Percentiles rank a stretch among this genome's conserved stretches.
These are phyloP conservation scores for Stenopsyche tienmushanensis DNA, from an alignment of 1,140 invertebrate genomes.

Conservation along the genomic window DNA sequence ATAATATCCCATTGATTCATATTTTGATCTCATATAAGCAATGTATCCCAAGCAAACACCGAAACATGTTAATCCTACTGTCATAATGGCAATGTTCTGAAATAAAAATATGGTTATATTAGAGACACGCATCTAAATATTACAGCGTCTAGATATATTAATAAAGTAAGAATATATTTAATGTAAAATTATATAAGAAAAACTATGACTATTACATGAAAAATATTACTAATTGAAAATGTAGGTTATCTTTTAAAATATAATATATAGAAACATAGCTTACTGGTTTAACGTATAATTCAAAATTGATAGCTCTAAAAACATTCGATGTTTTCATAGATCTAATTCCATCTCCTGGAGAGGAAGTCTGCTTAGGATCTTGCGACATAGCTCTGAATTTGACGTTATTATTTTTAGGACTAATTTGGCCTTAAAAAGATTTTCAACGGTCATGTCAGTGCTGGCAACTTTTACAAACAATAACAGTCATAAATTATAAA, in stretches of 20 bases:
- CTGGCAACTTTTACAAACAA: too few species aligned
- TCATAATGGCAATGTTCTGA: slow-evolving; percentile 81
- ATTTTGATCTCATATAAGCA: slow-evolving; percentile 75
- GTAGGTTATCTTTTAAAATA: neutral
- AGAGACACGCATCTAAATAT: neutral
- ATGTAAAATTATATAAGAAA: neutral
- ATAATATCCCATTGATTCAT: slow-evolving; percentile 76
- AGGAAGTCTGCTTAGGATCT: too few species aligned
- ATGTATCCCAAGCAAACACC: slow-evolving; percentile 74
- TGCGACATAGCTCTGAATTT: too few species aligned
- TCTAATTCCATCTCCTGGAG: slow-evolving; percentile 74
- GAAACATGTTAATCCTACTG: slow-evolving; percentile 68
- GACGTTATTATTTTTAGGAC: too few species aligned
- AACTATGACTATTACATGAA: neutral
- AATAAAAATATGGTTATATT: slow-evolving; percentile 49
- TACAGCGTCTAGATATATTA: neutral
- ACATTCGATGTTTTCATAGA: slow-evolving; percentile 68
- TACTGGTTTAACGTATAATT: slow-evolving; percentile 81
- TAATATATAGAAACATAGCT: slow-evolving; percentile 46
- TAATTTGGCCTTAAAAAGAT: too few species aligned
- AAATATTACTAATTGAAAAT: neutral
- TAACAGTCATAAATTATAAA: too few species aligned
- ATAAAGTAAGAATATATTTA: neutral
- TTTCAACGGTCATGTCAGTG: too few species aligned
- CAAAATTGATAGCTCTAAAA: slow-evolving; percentile 78